Conservation (phyloP, 1,140 invertebrate species). For the Drosophila subpulchrella region DNA sequence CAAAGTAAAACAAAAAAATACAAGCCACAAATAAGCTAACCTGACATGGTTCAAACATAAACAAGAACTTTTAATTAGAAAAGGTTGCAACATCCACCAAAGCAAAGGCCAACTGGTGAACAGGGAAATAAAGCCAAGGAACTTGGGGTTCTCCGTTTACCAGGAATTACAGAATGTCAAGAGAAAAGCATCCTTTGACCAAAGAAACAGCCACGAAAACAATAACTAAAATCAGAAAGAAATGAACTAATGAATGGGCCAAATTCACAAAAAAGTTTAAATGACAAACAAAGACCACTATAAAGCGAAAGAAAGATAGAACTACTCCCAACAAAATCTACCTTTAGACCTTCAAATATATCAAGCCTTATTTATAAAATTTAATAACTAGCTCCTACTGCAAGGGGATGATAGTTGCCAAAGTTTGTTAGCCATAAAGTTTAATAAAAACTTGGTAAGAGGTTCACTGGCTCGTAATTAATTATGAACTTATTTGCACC, state of each 20-base stretch:
- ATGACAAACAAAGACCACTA: not conserved
- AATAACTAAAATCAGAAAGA: slow-evolving; percentile 24
- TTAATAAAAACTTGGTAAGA: slow-evolving; percentile 16
- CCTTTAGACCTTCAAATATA: not conserved
- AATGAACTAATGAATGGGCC: not conserved
- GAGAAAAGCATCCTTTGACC: slow-evolving; percentile 3
- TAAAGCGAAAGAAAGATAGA: not conserved
- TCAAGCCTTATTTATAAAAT: not conserved
- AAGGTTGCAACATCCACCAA: slow-evolving; percentile 23
- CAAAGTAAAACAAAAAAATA: not conserved
- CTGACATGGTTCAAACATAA: slow-evolving; percentile 28
- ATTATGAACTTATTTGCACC: slow-evolving; percentile 34
- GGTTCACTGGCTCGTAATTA: slow-evolving; percentile 45
- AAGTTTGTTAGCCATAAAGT: not conserved
- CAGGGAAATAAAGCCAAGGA: slow-evolving; percentile 12
- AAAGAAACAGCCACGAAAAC: slow-evolving; percentile 12
- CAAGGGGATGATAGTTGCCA: not conserved
- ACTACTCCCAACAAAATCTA: not conserved
- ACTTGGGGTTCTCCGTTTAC: not conserved
- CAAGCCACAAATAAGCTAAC: slow-evolving; percentile 25
- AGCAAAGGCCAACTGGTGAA: slow-evolving; percentile 17
- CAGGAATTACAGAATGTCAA: not conserved
- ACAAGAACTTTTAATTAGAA: slow-evolving; percentile 69
- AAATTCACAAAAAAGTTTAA: not conserved
- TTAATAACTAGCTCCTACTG: not conserved